Conservation (phyloP, 2,888 invertebrate genomes). For the Molorchus minor region DNA sequence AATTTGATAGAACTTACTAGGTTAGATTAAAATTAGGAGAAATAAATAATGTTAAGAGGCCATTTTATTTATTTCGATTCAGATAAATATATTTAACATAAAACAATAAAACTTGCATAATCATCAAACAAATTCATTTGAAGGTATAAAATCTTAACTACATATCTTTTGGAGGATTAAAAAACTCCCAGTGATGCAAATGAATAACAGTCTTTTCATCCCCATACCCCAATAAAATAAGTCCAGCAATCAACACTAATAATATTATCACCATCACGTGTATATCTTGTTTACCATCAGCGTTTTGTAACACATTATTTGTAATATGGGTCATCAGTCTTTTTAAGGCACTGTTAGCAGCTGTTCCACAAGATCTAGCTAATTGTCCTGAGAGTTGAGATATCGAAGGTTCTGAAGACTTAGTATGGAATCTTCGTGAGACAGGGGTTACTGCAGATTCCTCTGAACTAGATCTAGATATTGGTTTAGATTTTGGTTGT, state of each 20-base stretch:
- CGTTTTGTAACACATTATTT: slow-evolving; percentile 68
- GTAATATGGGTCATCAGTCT: slow-evolving; percentile 74
- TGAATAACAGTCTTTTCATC: slow-evolving; percentile 75
- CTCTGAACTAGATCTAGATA: slow-evolving; percentile 53
- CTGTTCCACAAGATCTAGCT: slow-evolving; percentile 73
- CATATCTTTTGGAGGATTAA: slow-evolving; percentile 78
- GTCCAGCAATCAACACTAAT: slow-evolving; percentile 78
- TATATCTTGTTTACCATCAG: slow-evolving; percentile 75
- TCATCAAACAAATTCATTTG: slow-evolving; percentile 24
- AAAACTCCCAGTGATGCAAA: slow-evolving; percentile 88
- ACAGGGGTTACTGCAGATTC: slow-evolving; percentile 42
- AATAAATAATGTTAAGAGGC: no score
- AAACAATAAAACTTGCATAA: slow-evolving; percentile 20
- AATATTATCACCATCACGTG: slow-evolving; percentile 82
- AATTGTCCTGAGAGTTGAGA: slow-evolving; percentile 77
- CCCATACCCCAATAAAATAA: slow-evolving; percentile 79
- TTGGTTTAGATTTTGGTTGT: slow-evolving; percentile 55
- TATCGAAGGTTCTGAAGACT: slow-evolving; percentile 71
- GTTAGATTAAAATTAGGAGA: no score
- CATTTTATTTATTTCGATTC: background rate
- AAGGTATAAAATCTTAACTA: slow-evolving; percentile 41
- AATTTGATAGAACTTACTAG: no score
- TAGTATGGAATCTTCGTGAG: slow-evolving; percentile 47
- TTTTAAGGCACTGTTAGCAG: slow-evolving; percentile 72
- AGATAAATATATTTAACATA: background rate